Conservation (phyloP, 2,797 vertebrate genomes). For the Sebastes trivittatus region DNA sequence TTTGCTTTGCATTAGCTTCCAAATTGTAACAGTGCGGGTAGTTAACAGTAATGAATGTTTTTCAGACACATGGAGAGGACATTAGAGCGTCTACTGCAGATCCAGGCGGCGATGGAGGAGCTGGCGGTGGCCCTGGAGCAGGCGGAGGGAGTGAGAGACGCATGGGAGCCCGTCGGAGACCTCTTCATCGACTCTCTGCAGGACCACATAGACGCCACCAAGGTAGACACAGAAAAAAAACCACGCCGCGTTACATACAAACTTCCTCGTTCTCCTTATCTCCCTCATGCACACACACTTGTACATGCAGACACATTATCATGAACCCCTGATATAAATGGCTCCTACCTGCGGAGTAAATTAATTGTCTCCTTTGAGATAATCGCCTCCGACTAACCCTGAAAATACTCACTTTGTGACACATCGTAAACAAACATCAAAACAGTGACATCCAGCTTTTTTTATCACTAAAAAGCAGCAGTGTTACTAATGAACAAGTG, state of each 20-base stretch:
- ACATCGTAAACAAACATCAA: conserved; percentile 46
- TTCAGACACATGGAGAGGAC: conserved; percentile 91
- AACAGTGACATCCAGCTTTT: conserved; percentile 3
- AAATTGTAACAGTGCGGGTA: neutral
- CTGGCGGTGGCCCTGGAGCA: conserved; percentile 88
- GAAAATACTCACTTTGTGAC: conserved; percentile 5
- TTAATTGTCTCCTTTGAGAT: conserved; percentile 48
- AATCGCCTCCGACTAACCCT: conserved; percentile 8
- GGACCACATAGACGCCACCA: conserved; percentile 95
- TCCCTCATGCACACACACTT: neutral
- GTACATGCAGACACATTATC: neutral
- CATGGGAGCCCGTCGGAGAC: conserved; percentile 97
- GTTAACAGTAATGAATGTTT: conserved; percentile 19
- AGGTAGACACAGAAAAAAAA: conserved; percentile 79
- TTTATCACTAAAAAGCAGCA: neutral
- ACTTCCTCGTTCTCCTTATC: neutral
- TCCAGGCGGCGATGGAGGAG: conserved; percentile 93
- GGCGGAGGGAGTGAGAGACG: conserved; percentile 89
- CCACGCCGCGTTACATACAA: neutral
- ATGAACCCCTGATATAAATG: conserved; percentile 15
- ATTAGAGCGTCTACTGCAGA: conserved; percentile 92
- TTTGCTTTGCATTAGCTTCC: neutral
- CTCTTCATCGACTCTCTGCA: conserved; percentile 97
- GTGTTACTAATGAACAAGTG: conserved; percentile 23
- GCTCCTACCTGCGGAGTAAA: conserved; percentile 25